Evolutionary conservation across 2,113 vertebrate genomes (phyloP).

Genomic region (Rhadina sibilatrix): DNA sequence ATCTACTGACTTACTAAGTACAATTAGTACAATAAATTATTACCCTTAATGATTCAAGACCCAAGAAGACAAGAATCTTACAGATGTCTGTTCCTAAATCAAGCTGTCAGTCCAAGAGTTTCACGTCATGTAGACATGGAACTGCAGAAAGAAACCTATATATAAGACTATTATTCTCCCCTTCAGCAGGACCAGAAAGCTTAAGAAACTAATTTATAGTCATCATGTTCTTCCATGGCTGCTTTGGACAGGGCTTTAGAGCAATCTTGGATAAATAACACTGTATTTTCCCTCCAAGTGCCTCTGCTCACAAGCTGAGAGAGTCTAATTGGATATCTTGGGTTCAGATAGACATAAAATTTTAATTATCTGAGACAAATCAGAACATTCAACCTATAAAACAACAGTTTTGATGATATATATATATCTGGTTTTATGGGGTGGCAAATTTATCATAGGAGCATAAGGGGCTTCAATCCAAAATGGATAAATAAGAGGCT

Average conservation of each 20-base stretch:
- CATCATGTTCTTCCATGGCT: neutral
- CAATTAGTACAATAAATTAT: neutral
- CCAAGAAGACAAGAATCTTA: neutral
- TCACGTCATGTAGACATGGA: neutral
- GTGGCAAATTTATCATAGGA: neutral
- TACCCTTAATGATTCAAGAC: neutral
- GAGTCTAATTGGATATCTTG: neutral
- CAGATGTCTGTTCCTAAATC: neutral
- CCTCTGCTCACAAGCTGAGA: neutral
- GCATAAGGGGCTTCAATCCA: neutral
- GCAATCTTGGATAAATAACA: neutral
- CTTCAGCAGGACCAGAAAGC: neutral
- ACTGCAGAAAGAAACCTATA: neutral
- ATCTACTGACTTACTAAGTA: neutral
- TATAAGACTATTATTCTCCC: neutral
- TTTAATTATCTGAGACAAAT: neutral
- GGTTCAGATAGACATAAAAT: neutral
- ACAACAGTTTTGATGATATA: accelerated
- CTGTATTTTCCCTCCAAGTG: neutral
- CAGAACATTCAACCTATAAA: neutral
- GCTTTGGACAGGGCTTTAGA: neutral
- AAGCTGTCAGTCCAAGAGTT: neutral
- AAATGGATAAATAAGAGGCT: neutral
- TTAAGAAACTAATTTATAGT: neutral
- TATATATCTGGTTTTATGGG: accelerated